Conservation (phyloP, 2,888 invertebrate genomes). For the Mellilla xanthometata region DNA sequence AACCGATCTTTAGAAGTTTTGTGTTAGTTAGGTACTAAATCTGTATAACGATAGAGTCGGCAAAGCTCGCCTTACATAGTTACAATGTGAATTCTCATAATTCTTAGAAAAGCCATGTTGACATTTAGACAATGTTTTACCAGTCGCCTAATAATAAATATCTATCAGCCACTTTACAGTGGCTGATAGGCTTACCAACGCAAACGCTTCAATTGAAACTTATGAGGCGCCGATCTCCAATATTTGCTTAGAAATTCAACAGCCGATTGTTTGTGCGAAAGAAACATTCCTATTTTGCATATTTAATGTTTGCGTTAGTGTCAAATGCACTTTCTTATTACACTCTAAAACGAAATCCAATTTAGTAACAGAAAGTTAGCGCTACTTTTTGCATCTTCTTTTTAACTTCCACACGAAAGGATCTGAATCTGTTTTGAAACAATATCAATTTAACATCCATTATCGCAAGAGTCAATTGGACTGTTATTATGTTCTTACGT, state of each 20-base stretch:
- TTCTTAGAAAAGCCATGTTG: constrained; percentile 2
- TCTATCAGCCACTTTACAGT: constrained; percentile 12
- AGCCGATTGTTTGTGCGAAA: constrained; percentile 36
- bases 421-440: constrained; percentile 25
- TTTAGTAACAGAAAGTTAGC: constrained; percentile 27
- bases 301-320: constrained; percentile 34
- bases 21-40: no score
- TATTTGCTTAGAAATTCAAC: constrained; percentile 45
- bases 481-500: constrained; percentile 29
- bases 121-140: background rate
- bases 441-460: constrained; percentile 45
- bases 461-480: constrained; percentile 40
- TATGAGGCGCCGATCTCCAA: constrained; percentile 28
- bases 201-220: constrained; percentile 25
- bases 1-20: no score
- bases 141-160: constrained; percentile 11
- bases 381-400: constrained; percentile 18
- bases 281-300: constrained; percentile 36
- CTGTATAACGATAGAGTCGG: no score
- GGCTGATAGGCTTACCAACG: constrained; percentile 20
- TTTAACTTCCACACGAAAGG: constrained; percentile 11
- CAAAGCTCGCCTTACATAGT: no score
- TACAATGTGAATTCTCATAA: no score
- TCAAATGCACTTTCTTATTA: constrained; percentile 46
- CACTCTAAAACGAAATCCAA: constrained; percentile 32